phyloP scores from a whole-genome alignment of 1,140 invertebrate species.

The Nasonia vitripennis region DNA sequence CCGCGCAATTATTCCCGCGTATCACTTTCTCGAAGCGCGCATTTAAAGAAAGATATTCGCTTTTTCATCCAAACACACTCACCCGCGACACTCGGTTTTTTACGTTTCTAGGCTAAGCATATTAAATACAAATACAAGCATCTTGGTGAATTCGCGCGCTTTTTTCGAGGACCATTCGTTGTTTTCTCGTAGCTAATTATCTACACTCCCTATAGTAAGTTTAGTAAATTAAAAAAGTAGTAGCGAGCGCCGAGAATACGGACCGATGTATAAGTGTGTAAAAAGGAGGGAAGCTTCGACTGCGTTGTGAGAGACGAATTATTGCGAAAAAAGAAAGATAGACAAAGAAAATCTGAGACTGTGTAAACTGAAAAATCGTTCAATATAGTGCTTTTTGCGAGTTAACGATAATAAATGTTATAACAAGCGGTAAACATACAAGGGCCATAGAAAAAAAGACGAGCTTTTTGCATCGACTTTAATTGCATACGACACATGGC shows the following conservation, averaged over 20 bases:
- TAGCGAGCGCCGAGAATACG: constrained; percentile 1
- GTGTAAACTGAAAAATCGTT: constrained; percentile 42
- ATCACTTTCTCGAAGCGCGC: background rate
- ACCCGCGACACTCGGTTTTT: background rate
- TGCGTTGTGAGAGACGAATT: constrained; percentile 21
- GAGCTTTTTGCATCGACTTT: constrained; percentile 29
- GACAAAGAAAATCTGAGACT: constrained; percentile 37
- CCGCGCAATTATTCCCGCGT: background rate
- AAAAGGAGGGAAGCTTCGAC: background rate
- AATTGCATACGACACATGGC: constrained; percentile 8
- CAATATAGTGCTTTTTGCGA: constrained; percentile 21
- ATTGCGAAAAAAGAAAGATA: constrained; percentile 5
- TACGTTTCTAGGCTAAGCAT: background rate
- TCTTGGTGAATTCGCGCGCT: background rate
- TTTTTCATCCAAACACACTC: background rate
- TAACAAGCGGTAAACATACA: background rate
- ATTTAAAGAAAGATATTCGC: background rate
- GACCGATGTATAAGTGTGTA: constrained; percentile 29
- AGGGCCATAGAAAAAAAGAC: background rate
- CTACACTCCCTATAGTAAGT: background rate
- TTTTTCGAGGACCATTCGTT: background rate
- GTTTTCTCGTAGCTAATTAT: background rate
- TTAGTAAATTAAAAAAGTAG: constrained; percentile 2
- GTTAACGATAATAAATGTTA: constrained; percentile 11
- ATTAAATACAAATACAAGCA: background rate